Percentiles rank a stretch among this genome's conserved stretches.
phyloP scores from a whole-genome alignment of 2,797 vertebrate genomes.

The Ctenopoma kingsleyae region DNA sequence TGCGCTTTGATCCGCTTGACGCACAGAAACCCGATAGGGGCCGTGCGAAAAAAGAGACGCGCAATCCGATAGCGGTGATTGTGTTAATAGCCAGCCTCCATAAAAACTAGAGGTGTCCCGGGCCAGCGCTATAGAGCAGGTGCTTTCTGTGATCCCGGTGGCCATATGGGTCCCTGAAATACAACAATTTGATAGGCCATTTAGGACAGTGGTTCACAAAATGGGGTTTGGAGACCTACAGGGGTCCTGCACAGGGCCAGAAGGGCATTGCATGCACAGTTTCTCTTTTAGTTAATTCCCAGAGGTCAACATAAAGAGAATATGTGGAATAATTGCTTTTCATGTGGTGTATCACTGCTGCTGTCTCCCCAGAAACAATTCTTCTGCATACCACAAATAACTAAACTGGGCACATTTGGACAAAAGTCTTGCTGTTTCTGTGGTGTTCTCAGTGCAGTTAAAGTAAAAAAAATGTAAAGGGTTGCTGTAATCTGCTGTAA shows the following conservation, averaged over 20 bases:
- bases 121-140: slow-evolving; percentile 76
- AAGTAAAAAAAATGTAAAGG: too few relatives aligned
- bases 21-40: slow-evolving; percentile 70
- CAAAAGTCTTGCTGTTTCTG: not conserved
- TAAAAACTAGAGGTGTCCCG: slow-evolving; percentile 78
- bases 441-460: not conserved
- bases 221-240: slow-evolving; percentile 48
- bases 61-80: slow-evolving; percentile 81
- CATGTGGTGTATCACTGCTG: not conserved
- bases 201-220: slow-evolving; percentile 72
- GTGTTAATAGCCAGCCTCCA: slow-evolving; percentile 80
- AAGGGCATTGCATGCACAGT: slow-evolving; percentile 25
- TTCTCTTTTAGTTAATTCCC: slow-evolving; percentile 27
- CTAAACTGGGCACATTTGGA: not conserved
- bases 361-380: not conserved
- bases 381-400: slow-evolving; percentile 11
- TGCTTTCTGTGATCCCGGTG: slow-evolving; percentile 77
- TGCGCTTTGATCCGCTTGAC: slow-evolving; percentile 80
- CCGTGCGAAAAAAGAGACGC: slow-evolving; percentile 74
- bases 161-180: slow-evolving; percentile 71
- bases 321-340: slow-evolving; percentile 13
- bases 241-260: slow-evolving; percentile 22
- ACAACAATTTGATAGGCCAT: slow-evolving; percentile 71
- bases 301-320: slow-evolving; percentile 6
- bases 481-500: too few relatives aligned